These are phyloP conservation scores for Metallyticus violacea DNA, from an alignment of 2,888 invertebrate genomes.

Conservation along the genomic window DNA sequence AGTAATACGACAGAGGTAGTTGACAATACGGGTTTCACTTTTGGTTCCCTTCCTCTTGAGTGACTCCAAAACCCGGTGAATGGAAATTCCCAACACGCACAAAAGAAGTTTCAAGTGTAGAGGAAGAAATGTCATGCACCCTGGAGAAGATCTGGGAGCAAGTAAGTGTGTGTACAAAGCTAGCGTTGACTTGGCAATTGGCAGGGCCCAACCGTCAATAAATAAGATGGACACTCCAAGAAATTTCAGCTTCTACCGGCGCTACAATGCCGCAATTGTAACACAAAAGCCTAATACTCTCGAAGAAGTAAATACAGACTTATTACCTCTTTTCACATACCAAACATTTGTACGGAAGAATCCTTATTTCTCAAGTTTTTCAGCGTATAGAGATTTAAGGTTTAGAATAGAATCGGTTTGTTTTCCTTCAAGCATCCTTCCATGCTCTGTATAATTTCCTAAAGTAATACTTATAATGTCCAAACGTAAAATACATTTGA, in stretches of 20 bases:
- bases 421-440: no score
- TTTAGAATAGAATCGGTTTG: no score
- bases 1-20: background rate
- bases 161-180: background rate
- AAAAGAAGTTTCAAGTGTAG: background rate
- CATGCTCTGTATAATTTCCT: no score
- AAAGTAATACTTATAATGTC: no score
- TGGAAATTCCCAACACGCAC: background rate
- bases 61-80: background rate
- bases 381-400: no score
- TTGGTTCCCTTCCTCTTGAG: background rate
- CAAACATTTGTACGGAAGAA: no score
- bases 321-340: no score
- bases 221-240: background rate
- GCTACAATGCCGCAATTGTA: no score
- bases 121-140: background rate
- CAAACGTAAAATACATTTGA: no score
- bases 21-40: background rate
- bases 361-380: no score
- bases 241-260: background rate
- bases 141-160: background rate
- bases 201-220: background rate
- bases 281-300: background rate
- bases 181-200: background rate
- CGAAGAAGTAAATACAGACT: no score